Conservation (phyloP, 1,140 invertebrate genomes). For the Bombus consobrinus region DNA sequence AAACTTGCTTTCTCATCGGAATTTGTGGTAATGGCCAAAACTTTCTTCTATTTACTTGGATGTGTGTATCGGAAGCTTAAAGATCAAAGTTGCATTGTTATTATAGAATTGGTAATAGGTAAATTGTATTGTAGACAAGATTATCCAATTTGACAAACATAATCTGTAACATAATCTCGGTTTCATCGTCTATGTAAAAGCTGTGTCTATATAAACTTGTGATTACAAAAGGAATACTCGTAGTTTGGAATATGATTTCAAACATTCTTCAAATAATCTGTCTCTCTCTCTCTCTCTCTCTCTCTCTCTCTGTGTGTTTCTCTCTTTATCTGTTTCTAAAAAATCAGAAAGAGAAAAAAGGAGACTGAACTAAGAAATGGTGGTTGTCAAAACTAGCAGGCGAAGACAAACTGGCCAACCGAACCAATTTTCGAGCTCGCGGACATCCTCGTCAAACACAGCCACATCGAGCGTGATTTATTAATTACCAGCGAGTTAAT, state of each 20-base stretch:
- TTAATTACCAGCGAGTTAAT: slow-evolving; percentile 66
- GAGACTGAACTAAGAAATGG: not conserved
- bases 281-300: not conserved
- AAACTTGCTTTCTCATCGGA: too few species aligned
- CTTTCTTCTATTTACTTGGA: not conserved
- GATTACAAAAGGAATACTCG: too few species aligned
- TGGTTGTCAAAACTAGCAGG: not conserved
- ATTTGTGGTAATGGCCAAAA: too few species aligned
- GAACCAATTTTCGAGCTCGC: not conserved
- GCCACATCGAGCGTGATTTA: slow-evolving; percentile 50
- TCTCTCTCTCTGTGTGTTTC: too few species aligned
- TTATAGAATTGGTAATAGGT: not conserved
- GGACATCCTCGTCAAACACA: slow-evolving; percentile 9
- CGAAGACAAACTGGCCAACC: not conserved
- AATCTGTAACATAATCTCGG: too few species aligned
- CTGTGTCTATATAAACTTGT: too few species aligned
- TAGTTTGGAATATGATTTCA: too few species aligned
- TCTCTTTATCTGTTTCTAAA: not conserved
- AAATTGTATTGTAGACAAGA: too few species aligned
- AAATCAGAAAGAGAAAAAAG: not conserved
- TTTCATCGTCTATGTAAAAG: too few species aligned
- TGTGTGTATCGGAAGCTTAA: fast-evolving
- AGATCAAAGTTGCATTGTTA: not conserved
- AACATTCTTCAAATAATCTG: not conserved
- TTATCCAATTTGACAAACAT: too few species aligned